Evolutionary conservation across 1,140 invertebrate genomes (phyloP).

Genomic region (Trachelipus rathkii): DNA sequence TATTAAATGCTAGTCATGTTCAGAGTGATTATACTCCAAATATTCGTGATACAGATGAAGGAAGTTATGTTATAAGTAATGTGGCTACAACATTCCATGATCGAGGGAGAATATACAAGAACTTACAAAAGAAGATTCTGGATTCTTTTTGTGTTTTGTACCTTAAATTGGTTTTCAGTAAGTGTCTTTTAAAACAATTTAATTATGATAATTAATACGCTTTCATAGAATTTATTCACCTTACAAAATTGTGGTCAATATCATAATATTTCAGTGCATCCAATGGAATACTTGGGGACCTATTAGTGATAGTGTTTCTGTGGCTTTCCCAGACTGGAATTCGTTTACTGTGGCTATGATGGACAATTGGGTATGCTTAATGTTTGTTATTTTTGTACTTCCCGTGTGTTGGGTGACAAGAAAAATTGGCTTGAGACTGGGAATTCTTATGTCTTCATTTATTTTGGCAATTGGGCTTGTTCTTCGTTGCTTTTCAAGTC

Average conservation of each 20-base stretch:
- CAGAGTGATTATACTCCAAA: no score
- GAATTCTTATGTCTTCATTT: constrained; percentile 16
- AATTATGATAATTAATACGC: neutral
- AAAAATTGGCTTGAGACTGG: constrained; percentile 12
- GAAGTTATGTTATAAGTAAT: no score
- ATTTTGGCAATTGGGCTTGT: constrained; percentile 4
- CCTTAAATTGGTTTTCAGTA: constrained; percentile 20
- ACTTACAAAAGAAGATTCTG: constrained; percentile 19
- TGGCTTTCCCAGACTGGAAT: constrained; percentile 22
- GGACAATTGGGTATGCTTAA: neutral
- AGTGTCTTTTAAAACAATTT: neutral
- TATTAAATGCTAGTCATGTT: no score
- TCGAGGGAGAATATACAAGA: neutral
- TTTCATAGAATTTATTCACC: neutral
- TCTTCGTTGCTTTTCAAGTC: constrained; percentile 13
- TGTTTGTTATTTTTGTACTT: constrained; percentile 23
- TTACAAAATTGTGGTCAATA: neutral
- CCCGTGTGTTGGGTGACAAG: constrained; percentile 11
- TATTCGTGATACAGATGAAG: no score
- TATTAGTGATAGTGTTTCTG: constrained; percentile 23
- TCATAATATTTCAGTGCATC: neutral
- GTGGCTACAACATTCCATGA: no score
- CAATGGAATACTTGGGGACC: constrained; percentile 28
- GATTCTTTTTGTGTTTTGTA: constrained; percentile 19
- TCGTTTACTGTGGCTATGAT: constrained; percentile 24